Evolutionary conservation across 2,888 invertebrate species (phyloP), one percentile per base, ranked within the genome.

Genomic region (Patella depressa): DNA sequence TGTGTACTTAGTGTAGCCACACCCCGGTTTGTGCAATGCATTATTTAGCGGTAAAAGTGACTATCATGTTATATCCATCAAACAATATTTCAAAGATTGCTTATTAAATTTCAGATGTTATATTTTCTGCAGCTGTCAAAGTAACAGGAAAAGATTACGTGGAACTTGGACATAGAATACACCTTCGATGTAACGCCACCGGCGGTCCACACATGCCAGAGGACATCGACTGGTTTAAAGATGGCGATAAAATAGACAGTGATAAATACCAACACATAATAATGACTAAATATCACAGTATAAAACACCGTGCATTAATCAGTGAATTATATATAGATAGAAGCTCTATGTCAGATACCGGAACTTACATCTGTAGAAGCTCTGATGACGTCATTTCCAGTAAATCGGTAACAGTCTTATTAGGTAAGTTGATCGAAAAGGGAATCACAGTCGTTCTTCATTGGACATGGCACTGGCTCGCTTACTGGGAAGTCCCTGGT

Each of bases 311-410:
- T 65, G 65, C 65, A 24, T 65, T 65, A 65, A 65, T 65, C 19
- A 65, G 65, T 65, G 65, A 65, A 65, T 14, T 65, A 4, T 65
- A 65, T 65, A 65, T 65, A 65, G 65, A 65, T 24, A 24, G 65
- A 65, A 65, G 65, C 14, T 19, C 65, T 24, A 65, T 65, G 65
- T 65, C 65, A 4, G 65, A 65, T 65, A 65, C 65, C 11, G 65
- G 24, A 12, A 65, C 65, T 1, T 65, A 65, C 24, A 65, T 65
- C 19, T 65, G 65, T 65, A 19, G 65, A 24, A 65, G 65, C 17
- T 65, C 65, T 65, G 65, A 65, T 24, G 65, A 65, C 65, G 65
- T 65, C 19, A 65, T 65, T 65, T 24, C 24, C 65, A 65, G 65
- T 19, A 65, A 65, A 65, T 24, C 24, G 3, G 65, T 65, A 12